phyloP scores from a whole-genome alignment of 1,140 invertebrate species.

The Eumaeus atala region DNA sequence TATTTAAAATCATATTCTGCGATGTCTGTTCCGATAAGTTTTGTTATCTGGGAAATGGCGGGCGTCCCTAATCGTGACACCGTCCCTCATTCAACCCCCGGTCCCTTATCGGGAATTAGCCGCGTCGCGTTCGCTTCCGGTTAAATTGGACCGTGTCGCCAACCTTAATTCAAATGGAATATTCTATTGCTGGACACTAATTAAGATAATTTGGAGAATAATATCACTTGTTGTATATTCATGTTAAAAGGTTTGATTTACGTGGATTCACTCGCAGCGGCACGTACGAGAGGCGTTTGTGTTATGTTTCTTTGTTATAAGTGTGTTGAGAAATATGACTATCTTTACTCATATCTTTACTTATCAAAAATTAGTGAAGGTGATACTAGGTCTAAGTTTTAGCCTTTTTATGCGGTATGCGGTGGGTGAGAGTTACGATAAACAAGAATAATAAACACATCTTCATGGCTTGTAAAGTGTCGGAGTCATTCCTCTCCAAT shows the following conservation, averaged over 20 bases:
- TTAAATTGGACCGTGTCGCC: conserved; percentile 53
- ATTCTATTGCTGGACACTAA: conserved; percentile 52
- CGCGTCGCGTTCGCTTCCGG: conserved; percentile 53
- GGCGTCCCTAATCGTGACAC: conserved; percentile 36
- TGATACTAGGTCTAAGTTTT: too few species aligned
- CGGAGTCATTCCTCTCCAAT: too few species aligned
- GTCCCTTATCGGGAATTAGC: conserved; percentile 63
- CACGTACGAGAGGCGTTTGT: not conserved
- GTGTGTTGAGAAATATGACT: too few species aligned
- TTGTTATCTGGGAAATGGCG: conserved; percentile 39
- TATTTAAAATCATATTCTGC: too few species aligned
- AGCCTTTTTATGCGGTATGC: too few species aligned
- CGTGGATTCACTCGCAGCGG: not conserved
- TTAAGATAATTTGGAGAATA: conserved; percentile 61
- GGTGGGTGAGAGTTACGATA: too few species aligned
- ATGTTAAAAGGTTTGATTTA: conserved; percentile 1
- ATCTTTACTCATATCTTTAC: too few species aligned
- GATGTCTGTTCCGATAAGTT: conserved; percentile 30
- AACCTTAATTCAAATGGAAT: conserved; percentile 56
- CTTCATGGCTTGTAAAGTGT: too few species aligned
- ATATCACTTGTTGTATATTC: conserved; percentile 33
- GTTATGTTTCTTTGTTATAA: too few species aligned
- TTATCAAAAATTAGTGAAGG: too few species aligned
- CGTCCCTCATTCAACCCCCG: conserved; percentile 51
- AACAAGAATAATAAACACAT: too few species aligned